Conservation (phyloP, 2,113 vertebrate species). For the Peromyscus californicus region DNA sequence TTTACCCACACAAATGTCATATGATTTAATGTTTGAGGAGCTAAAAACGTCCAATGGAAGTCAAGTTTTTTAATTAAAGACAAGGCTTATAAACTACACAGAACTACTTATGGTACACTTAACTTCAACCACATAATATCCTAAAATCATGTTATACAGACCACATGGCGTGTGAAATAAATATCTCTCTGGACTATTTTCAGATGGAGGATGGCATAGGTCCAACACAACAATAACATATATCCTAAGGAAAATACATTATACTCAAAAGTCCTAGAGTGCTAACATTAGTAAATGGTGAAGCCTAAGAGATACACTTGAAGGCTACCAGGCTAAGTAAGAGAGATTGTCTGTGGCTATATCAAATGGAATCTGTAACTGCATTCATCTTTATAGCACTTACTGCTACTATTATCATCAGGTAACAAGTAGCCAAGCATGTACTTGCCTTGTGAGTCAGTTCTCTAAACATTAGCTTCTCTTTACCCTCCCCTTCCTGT, state of each 20-base stretch:
- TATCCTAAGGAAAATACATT: neutral
- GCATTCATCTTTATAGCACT: neutral
- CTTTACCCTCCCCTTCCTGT: neutral
- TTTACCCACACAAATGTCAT: neutral
- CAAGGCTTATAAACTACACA: neutral
- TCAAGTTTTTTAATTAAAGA: neutral
- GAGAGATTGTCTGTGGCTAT: neutral
- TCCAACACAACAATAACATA: neutral
- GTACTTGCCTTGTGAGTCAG: neutral
- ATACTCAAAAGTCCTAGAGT: neutral
- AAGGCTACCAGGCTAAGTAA: neutral
- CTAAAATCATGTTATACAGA: neutral
- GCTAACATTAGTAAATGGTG: neutral
- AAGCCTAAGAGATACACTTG: neutral
- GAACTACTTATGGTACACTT: neutral
- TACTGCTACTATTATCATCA: neutral
- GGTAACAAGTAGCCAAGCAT: neutral
- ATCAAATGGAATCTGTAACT: neutral
- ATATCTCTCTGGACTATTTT: neutral
- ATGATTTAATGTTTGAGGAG: neutral
- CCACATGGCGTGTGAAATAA: neutral
- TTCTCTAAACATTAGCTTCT: constrained; percentile 24
- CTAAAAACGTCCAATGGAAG: neutral
- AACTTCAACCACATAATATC: neutral
- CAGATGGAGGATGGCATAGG: neutral